Conservation (phyloP, 2,888 invertebrate species). For the Trachelus iudaicus region DNA sequence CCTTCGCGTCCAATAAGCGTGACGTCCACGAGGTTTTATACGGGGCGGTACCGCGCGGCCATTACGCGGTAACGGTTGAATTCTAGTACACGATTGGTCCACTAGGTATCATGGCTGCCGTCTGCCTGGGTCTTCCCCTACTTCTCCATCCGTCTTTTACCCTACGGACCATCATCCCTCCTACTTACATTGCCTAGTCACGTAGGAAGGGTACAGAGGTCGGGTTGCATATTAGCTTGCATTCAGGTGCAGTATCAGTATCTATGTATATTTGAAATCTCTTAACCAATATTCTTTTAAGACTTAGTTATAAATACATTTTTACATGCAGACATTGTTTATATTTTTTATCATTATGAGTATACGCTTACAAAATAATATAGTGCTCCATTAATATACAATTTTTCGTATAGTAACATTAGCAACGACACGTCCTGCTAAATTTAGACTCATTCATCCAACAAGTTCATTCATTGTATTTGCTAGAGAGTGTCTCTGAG, state of each 20-base stretch:
- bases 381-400: not conserved
- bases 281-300: not conserved
- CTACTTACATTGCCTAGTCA: conserved; percentile 11
- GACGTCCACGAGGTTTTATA: conserved; percentile 50
- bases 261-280: not conserved
- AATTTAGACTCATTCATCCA: not conserved
- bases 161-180: conserved; percentile 20
- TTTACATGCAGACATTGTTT: not conserved
- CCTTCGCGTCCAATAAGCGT: conserved; percentile 60
- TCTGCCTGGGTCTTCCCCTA: conserved; percentile 39
- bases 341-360: not conserved
- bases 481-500: not conserved
- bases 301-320: not conserved
- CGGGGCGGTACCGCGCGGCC: conserved; percentile 62
- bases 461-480: not conserved
- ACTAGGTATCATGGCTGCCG: conserved; percentile 59
- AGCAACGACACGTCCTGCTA: not conserved
- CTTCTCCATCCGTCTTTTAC: conserved; percentile 22
- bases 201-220: not conserved
- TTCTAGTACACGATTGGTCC: conserved; percentile 49
- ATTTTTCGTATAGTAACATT: not conserved
- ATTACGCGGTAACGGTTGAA: conserved; percentile 57
- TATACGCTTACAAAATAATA: not conserved
- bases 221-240: conserved; percentile 12
- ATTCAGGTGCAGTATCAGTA: conserved; percentile 15